These are phyloP conservation scores for Tinamus guttatus DNA, from an alignment of 2,113 vertebrate genomes.

Conservation along the genomic window DNA sequence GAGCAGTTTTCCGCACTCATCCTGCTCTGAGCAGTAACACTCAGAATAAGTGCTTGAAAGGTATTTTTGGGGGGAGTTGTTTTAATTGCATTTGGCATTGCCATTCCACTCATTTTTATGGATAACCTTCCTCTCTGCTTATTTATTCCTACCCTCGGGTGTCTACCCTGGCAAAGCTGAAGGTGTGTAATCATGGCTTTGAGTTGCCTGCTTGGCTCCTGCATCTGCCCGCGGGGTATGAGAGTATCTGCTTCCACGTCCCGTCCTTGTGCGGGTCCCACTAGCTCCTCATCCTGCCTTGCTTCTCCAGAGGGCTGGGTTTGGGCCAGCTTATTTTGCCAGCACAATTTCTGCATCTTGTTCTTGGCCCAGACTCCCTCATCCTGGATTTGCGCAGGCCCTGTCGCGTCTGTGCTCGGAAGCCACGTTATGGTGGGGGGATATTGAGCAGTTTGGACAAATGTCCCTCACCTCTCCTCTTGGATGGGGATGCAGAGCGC, in stretches of 20 bases:
- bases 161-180: not conserved
- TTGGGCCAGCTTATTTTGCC: not conserved
- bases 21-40: not conserved
- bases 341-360: not conserved
- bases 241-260: not conserved
- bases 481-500: not conserved
- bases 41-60: not conserved
- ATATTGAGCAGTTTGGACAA: not conserved
- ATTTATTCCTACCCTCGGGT: not conserved
- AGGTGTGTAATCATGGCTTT: not conserved
- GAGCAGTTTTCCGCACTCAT: not conserved
- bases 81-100: not conserved
- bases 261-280: not conserved
- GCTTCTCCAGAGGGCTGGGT: not conserved
- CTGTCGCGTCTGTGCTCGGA: not conserved
- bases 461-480: not conserved
- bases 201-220: not conserved
- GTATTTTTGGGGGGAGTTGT: not conserved
- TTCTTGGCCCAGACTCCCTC: not conserved
- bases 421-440: not conserved
- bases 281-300: not conserved
- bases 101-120: not conserved
- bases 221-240: not conserved
- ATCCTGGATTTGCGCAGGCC: not conserved
- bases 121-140: not conserved